Base-by-base conservation (phyloP, 2,113 vertebrate species). In the Seriola dumerili region DNA sequence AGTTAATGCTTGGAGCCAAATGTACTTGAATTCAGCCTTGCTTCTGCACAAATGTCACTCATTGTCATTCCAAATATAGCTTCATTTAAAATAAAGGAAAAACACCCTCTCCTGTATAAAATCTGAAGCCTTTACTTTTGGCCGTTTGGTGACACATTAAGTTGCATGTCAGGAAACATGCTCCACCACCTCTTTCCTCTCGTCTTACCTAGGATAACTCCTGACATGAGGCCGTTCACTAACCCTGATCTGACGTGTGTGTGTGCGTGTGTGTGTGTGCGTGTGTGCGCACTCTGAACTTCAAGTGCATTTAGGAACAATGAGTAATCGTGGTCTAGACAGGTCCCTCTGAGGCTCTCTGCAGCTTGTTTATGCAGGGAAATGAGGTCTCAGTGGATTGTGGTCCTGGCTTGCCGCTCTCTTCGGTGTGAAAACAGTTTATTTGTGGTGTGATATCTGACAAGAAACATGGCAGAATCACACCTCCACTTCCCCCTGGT, bases 311-410 rank as follows among this genome's bases (percentile, higher is more conserved):
- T 76, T 68, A 79, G 0, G 19, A 85, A 74, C 81, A 72, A 40
- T 74, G 72, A 81, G 66, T 84, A 71, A 84, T 71, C 29, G 10
- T 17, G 75, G 85, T 76, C 23, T 36, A 57, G 81, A 75, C 72
- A 13, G n/a, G 65, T 50, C 76, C 42, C 73, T 48, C 80, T 34
- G 46, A 81, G 77, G 70, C 62, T 40, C 70, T 78, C 64, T 14
- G 2, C 72, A 57, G 85, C 81, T 85, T 92, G 90, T 91, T 94
- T 88, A 82, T 67, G 38, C 50, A 85, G 62, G 91, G 79, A 90
- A 92, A 87, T 78, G 42, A 83, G 85, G 66, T 84, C 87, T 83
- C 70, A 8, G 5, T 57, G 80, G 85, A 79, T 74, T 57, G 77
- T 54, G 83, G 72, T 78, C 78, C 23, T 63, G 58, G 64, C 67